These are phyloP conservation scores for Xyrauchen texanus DNA, from an alignment of 2,113 vertebrate species.

Conservation along the genomic window DNA sequence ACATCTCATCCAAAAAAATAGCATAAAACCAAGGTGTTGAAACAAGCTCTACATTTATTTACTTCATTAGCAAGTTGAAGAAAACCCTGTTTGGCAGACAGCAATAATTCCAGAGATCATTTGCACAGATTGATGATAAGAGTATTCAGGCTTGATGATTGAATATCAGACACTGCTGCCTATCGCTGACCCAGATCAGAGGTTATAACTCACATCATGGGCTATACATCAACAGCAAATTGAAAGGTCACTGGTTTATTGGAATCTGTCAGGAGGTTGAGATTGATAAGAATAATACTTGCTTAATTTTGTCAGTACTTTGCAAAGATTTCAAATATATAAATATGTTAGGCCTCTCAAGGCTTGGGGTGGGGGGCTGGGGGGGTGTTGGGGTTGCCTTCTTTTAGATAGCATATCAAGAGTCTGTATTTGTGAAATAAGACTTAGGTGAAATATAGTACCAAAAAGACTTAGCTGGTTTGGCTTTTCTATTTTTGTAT, in stretches of 20 bases:
- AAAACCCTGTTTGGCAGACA: slow-evolving; percentile 13
- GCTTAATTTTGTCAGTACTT: slow-evolving; percentile 65
- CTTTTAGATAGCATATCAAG: slow-evolving; percentile 19
- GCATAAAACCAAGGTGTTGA: slow-evolving; percentile 43
- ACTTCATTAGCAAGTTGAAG: slow-evolving; percentile 27
- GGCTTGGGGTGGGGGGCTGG: slow-evolving; percentile 8
- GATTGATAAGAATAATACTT: slow-evolving; percentile 69
- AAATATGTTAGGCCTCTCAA: slow-evolving; percentile 46
- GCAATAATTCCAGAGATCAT: slow-evolving; percentile 57
- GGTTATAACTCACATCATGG: slow-evolving; percentile 63
- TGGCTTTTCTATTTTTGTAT: too few species aligned
- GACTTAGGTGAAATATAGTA: too few species aligned
- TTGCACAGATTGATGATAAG: slow-evolving; percentile 62
- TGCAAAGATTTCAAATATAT: slow-evolving; percentile 61
- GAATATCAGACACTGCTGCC: slow-evolving; percentile 51
- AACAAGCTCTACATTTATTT: slow-evolving; percentile 40
- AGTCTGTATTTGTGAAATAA: slow-evolving; percentile 14
- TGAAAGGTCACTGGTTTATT: slow-evolving; percentile 68
- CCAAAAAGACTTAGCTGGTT: too few species aligned
- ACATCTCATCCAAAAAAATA: slow-evolving; percentile 39
- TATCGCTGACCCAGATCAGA: slow-evolving; percentile 63
- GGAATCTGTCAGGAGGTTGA: slow-evolving; percentile 63
- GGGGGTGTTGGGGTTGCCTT: slow-evolving; percentile 23
- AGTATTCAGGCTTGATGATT: slow-evolving; percentile 60
- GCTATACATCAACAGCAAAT: slow-evolving; percentile 58